These are phyloP conservation scores for Virgularia gustaviana DNA, from an alignment of 92 coral and sea anemone genomes.

Conservation along the genomic window DNA sequence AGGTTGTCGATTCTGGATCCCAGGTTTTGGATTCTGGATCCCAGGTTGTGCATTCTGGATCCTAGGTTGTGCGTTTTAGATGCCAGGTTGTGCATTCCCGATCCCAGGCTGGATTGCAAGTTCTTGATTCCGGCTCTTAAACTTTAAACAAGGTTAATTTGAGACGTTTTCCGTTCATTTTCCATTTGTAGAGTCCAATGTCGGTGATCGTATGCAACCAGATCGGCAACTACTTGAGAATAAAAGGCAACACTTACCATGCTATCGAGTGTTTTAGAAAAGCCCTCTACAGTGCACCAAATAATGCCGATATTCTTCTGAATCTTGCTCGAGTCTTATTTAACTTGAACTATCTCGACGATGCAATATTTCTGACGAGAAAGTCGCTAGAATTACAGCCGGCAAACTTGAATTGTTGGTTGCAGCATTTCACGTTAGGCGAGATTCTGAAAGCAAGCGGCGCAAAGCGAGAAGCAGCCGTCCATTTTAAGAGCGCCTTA, in stretches of 20 bases:
- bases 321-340: slow-evolving; percentile 91
- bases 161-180: too few relatives aligned
- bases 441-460: slow-evolving; percentile 91
- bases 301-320: slow-evolving; percentile 91
- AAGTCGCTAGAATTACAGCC: slow-evolving; percentile 97
- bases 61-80: too few relatives aligned
- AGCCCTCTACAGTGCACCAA: slow-evolving; percentile 75
- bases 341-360: slow-evolving; percentile 83
- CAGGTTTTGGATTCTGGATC: too few relatives aligned
- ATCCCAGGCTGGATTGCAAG: too few relatives aligned
- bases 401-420: slow-evolving; percentile 93
- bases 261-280: slow-evolving; percentile 97
- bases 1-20: too few relatives aligned
- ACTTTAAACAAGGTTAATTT: too few relatives aligned
- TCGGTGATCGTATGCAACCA: slow-evolving; percentile 92
- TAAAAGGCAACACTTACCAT: slow-evolving; percentile 89
- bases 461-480: slow-evolving; percentile 77
- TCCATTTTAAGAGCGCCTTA: slow-evolving; percentile 80
- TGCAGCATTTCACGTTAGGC: slow-evolving; percentile 95
- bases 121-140: too few relatives aligned
- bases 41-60: too few relatives aligned
- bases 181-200: slow-evolving; percentile 88
- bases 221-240: slow-evolving; percentile 94
- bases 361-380: slow-evolving; percentile 78
- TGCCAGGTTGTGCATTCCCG: too few relatives aligned